A percentile compares a stretch with the other conserved stretches of the same genome.
Conservation (phyloP, 2,113 vertebrate species). For the Danio rerio region GRCz12tu NC_133199.1:5068501-5069000, state of each 20-base stretch:
- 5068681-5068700: conserved; percentile 72
- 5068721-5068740: neutral
- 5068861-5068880: neutral
- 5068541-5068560: conserved; percentile 77
- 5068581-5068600: conserved; percentile 69
- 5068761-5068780: neutral
- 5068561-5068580: conserved; percentile 73
- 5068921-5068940: too few relatives aligned
- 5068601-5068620: conserved; percentile 78
- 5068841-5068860: neutral
- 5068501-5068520: conserved; percentile 77
- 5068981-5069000: too few relatives aligned
- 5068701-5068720: conserved; percentile 13
- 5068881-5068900: too few relatives aligned
- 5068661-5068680: conserved; percentile 68
- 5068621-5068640: conserved; percentile 74
- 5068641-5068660: conserved; percentile 72
- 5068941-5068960: too few relatives aligned
- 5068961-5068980: too few relatives aligned
- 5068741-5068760: conserved; percentile 7
- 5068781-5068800: neutral
- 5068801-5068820: neutral
- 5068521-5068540: conserved; percentile 80
- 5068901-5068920: too few relatives aligned
- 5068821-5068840: neutral